Evolutionary conservation across 2,113 vertebrate genomes (phyloP).

Genomic region (Vidua macroura): DNA sequence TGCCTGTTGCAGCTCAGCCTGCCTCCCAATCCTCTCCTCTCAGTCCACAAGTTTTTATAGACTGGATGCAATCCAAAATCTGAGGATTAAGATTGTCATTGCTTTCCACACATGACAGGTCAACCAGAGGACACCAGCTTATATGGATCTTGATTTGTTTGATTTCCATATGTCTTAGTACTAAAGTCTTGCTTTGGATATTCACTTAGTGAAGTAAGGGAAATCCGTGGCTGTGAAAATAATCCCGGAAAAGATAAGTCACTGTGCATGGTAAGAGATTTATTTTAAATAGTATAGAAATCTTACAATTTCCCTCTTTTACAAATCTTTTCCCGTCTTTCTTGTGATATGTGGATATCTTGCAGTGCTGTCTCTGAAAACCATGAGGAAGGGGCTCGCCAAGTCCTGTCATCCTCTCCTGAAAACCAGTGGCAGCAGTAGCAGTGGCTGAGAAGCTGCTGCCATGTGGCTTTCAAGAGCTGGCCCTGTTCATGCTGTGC

Average conservation of each 20-base stretch:
- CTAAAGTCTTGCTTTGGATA: slow-evolving; percentile 20
- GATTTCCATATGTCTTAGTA: slow-evolving; percentile 33
- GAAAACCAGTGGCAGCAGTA: background rate
- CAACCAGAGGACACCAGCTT: slow-evolving; percentile 21
- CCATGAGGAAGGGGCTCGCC: fast-evolving
- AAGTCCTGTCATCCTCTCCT: fast-evolving
- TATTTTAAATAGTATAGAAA: background rate
- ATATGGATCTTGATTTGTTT: slow-evolving; percentile 29
- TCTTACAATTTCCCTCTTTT: background rate
- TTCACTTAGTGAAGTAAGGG: background rate
- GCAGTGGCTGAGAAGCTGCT: background rate
- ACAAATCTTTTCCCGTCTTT: background rate
- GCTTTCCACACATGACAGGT: slow-evolving; percentile 24
- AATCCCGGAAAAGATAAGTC: background rate
- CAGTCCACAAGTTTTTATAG: background rate
- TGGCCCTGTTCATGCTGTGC: background rate
- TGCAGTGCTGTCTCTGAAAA: background rate
- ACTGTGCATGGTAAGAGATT: background rate
- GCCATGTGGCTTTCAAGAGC: background rate
- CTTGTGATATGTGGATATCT: fast-evolving
- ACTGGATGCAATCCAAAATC: slow-evolving; percentile 2
- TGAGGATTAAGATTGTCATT: slow-evolving; percentile 21
- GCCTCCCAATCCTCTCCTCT: background rate
- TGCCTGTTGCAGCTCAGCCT: background rate
- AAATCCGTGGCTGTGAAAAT: slow-evolving; percentile 10